Base-by-base conservation (phyloP, 1,140 invertebrate species). In the Aphelenchoides fujianensis region DNA sequence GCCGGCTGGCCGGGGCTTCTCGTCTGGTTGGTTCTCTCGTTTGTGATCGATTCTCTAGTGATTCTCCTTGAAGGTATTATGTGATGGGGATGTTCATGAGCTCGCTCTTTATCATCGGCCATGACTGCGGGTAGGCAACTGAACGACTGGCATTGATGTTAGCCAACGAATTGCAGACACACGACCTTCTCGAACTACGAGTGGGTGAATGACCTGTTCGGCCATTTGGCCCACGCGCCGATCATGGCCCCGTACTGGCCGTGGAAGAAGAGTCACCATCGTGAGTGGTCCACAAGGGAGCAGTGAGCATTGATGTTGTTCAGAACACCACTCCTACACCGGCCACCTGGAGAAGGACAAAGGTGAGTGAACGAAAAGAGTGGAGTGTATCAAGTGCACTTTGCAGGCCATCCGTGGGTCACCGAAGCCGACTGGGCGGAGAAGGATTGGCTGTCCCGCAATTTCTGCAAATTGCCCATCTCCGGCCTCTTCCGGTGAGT, bases 61-160 rank as follows among this genome's bases (percentile, higher is more conserved):
- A 68, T 61, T 59, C n/a, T n/a, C n/a, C n/a, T n/a, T n/a, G n/a
- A n/a, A n/a, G 74, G 72, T 85, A 85, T 68, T 84, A 76, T 5
- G 31, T 86, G 1, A 82, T 86, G 71, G 86, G 86, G 37, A 86
- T 86, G 30, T 77, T 85, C 59, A 83, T 83, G 62, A 85, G 83
- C 3, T 82, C 84, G 9, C 30, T 86, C 5, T 86, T 86, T 70
- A 82, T 85, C n/a, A 68, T 86, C 27, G 86, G 86, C 16, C 86
- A 86, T 64, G 86, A 86, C 71, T 86, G 86, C 72, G 85, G 41
- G n/a, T n/a, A n/a, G n/a, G n/a, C n/a, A n/a, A n/a, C n/a, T n/a
- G n/a, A n/a, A n/a, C n/a, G n/a, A n/a, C n/a, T n/a, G n/a, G n/a
- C n/a, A n/a, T n/a, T n/a, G n/a, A n/a, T n/a, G n/a, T n/a, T n/a